These are phyloP conservation scores for Elysia crispata DNA, from an alignment of 2,888 invertebrate species.

Conservation along the genomic window DNA sequence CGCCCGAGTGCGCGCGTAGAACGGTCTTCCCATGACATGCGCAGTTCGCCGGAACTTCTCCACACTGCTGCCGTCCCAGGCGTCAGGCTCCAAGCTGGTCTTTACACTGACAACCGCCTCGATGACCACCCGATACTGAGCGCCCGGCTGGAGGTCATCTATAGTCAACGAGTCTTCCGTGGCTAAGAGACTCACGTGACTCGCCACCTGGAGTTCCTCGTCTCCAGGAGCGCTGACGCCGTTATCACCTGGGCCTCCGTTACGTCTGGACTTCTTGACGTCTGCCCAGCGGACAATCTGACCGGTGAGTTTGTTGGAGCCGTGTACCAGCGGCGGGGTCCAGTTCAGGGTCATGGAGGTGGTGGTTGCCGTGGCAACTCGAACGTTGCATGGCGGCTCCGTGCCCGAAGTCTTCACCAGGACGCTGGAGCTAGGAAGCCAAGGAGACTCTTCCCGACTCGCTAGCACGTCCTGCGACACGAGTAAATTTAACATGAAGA, in stretches of 20 bases:
- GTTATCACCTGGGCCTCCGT: too few relatives aligned
- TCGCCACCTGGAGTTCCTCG: conserved; percentile 69
- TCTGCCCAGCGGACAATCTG: conserved; percentile 76
- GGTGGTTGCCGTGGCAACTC: conserved; percentile 64
- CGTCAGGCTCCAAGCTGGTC: conserved; percentile 70
- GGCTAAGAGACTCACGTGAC: conserved; percentile 70
- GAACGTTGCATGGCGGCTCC: conserved; percentile 70
- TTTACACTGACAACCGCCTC: conserved; percentile 77
- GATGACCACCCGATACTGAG: conserved; percentile 74
- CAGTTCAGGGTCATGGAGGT: conserved; percentile 72
- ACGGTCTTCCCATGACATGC: conserved; percentile 72
- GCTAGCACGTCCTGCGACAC: conserved; percentile 61
- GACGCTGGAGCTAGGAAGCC: conserved; percentile 75
- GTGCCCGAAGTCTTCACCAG: conserved; percentile 76
- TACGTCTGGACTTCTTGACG: conserved; percentile 60
- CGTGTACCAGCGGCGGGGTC: conserved; percentile 75
- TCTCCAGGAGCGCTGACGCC: conserved; percentile 48
- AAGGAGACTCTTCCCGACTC: conserved; percentile 71
- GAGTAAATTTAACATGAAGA: too few relatives aligned
- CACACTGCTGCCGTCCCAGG: conserved; percentile 60
- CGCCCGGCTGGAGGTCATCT: conserved; percentile 72
- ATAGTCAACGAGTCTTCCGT: conserved; percentile 69
- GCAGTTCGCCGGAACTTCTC: conserved; percentile 74
- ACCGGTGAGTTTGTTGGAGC: conserved; percentile 73
- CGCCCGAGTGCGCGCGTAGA: conserved; percentile 74